phyloP scores from a whole-genome alignment of 2,888 invertebrate species.

The Standfussiana lucernea region DNA sequence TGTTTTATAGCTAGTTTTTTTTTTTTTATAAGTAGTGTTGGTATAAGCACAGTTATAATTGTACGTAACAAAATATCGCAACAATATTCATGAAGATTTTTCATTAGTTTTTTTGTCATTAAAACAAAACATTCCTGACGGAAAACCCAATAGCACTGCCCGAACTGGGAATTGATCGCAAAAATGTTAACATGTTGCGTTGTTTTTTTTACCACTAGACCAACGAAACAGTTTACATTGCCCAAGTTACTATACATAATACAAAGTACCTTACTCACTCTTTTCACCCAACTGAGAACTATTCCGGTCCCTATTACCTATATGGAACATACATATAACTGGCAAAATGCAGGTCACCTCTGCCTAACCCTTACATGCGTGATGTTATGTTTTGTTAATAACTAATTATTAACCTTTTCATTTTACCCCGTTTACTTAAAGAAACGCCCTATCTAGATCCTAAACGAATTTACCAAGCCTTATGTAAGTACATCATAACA shows the following conservation, averaged over 20 bases:
- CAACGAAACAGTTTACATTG: background rate
- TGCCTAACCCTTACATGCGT: background rate
- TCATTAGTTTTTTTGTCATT: background rate
- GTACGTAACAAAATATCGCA: background rate
- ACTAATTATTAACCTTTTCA: background rate
- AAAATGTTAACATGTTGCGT: background rate
- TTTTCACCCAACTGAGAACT: background rate
- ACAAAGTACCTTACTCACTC: background rate
- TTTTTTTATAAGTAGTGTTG: background rate
- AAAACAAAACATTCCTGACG: background rate
- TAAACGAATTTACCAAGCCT: background rate
- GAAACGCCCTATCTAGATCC: background rate
- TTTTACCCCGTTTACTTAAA: constrained; percentile 4
- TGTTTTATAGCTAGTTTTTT: constrained; percentile 2
- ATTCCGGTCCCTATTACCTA: background rate
- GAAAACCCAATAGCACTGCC: too few species aligned
- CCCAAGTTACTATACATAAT: background rate
- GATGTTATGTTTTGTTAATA: background rate
- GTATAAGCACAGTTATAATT: background rate
- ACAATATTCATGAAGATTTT: background rate
- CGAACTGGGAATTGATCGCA: background rate
- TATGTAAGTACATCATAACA: constrained; percentile 4
- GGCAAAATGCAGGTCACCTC: background rate
- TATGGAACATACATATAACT: background rate
- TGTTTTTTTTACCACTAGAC: background rate